A percentile compares a stretch with the other conserved stretches of the same genome.
phyloP scores from a whole-genome alignment of 2,888 invertebrate species.

The Pristionchus arcanus region DNA sequence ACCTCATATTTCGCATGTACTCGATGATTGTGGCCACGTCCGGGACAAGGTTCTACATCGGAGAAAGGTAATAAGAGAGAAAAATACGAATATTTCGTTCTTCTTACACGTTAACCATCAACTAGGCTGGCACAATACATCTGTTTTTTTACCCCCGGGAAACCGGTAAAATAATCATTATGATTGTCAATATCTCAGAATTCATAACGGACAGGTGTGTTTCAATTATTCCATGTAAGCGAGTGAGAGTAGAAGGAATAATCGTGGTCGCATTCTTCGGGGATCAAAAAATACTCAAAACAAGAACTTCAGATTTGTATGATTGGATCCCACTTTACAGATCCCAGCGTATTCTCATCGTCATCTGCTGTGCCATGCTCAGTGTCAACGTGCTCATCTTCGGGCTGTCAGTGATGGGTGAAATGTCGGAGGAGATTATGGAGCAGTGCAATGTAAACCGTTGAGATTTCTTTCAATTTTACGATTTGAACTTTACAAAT shows the following conservation, averaged over 20 bases:
- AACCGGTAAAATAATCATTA: neutral
- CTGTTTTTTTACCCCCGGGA: too few relatives aligned
- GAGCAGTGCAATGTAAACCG: neutral
- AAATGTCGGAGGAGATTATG: neutral
- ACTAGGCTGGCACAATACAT: too few relatives aligned
- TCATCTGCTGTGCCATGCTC: neutral
- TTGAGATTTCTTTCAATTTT: too few relatives aligned
- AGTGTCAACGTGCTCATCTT: neutral
- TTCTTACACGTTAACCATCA: too few relatives aligned
- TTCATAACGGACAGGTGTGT: too few relatives aligned
- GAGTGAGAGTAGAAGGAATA: too few relatives aligned
- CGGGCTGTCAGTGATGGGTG: neutral
- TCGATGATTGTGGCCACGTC: neutral
- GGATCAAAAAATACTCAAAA: neutral
- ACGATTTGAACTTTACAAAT: too few relatives aligned
- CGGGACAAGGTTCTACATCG: neutral
- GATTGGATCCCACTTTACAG: neutral
- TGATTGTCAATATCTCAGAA: too few relatives aligned
- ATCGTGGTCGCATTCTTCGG: too few relatives aligned
- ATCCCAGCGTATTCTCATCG: neutral
- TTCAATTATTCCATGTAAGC: too few relatives aligned
- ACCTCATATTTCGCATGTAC: constrained; percentile 11
- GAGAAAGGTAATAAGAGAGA: neutral
- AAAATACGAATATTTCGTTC: neutral
- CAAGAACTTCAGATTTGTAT: neutral